These are phyloP conservation scores for Halcyon malimbica DNA, from an alignment of 2,113 vertebrate genomes.

Conservation along the genomic window DNA sequence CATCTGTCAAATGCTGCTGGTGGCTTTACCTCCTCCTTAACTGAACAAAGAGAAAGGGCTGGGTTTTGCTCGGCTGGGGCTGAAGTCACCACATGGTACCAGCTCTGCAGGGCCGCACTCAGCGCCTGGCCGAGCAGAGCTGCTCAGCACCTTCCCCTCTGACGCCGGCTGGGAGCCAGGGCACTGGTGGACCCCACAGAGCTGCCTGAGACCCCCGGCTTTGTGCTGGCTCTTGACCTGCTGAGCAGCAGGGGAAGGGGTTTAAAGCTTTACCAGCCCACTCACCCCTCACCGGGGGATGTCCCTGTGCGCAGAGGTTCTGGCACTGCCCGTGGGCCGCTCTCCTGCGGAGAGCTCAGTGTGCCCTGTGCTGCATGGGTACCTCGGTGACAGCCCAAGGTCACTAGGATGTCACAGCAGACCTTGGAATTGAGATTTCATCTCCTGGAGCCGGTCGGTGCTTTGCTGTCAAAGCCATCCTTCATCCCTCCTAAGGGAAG, in stretches of 20 bases:
- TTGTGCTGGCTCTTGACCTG: neutral
- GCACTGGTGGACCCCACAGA: accelerated
- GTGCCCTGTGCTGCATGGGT: accelerated
- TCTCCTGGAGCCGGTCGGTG: neutral
- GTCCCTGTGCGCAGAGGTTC: neutral
- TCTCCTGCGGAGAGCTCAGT: neutral
- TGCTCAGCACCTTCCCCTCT: neutral
- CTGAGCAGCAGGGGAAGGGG: neutral
- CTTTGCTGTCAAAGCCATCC: conserved; percentile 48
- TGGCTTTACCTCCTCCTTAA: accelerated
- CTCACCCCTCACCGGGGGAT: accelerated
- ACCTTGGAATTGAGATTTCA: conserved; percentile 52
- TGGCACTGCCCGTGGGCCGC: accelerated
- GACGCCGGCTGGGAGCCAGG: accelerated
- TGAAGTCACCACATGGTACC: neutral
- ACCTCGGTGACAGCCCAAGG: neutral
- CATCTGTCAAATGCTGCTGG: neutral
- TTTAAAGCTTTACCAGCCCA: neutral
- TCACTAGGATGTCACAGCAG: neutral
- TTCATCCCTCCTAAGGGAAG: conserved; percentile 26
- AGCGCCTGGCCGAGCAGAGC: neutral
- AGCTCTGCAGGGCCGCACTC: neutral
- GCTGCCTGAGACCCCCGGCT: accelerated
- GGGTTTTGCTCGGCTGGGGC: neutral
- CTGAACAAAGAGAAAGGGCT: neutral